Conservation (phyloP, 2,113 vertebrate species). For the Syrrhaptes paradoxus region DNA sequence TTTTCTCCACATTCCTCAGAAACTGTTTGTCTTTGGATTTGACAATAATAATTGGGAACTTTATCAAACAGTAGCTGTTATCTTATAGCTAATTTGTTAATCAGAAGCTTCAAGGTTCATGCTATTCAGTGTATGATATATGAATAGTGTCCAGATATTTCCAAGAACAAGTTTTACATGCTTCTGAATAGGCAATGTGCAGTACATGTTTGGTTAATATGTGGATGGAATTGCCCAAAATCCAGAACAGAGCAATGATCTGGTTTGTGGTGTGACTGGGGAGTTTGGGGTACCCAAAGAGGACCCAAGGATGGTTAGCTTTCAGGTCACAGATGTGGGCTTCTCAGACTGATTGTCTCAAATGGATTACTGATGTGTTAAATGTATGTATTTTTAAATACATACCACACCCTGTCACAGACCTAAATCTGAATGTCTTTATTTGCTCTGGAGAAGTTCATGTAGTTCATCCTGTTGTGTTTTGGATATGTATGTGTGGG, state of each 20-base stretch:
- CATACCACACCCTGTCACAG: background rate
- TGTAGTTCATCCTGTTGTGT: background rate
- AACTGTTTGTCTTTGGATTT: slow-evolving; percentile 17
- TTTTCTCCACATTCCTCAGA: background rate
- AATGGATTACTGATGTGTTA: background rate
- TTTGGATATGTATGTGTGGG: background rate
- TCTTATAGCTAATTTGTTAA: background rate
- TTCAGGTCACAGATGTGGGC: background rate
- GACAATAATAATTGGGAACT: background rate
- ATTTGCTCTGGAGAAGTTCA: background rate
- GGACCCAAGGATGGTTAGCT: background rate
- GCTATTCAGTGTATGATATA: background rate
- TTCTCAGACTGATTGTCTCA: background rate
- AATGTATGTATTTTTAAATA: background rate
- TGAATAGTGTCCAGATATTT: background rate
- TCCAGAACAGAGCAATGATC: background rate
- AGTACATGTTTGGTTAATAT: background rate
- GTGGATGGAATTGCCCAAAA: background rate
- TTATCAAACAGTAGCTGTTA: background rate
- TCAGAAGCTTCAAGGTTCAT: background rate
- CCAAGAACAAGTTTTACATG: background rate
- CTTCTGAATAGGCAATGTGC: background rate
- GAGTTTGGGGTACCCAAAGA: background rate
- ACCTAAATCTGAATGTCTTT: background rate
- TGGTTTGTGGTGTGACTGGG: background rate